Evolutionary conservation across 2,113 vertebrate genomes (phyloP).

Genomic region (Megaceryle maxima): DNA sequence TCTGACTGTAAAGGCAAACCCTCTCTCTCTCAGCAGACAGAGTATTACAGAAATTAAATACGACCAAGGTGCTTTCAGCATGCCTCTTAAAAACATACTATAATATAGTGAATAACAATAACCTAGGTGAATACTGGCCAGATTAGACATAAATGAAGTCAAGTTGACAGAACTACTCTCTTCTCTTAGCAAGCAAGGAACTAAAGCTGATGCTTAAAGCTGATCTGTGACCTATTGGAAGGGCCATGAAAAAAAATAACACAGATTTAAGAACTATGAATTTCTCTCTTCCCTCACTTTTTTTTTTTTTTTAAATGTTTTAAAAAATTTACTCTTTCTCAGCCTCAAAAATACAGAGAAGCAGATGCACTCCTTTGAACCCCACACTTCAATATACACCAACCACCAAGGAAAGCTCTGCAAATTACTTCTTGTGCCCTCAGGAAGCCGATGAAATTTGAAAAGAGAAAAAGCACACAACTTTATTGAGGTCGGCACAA

Average conservation of each 20-base stretch:
- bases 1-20: background rate
- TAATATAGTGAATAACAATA: background rate
- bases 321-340: background rate
- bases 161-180: background rate
- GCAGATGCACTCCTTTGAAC: background rate
- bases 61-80: background rate
- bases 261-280: background rate
- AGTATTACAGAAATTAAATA: background rate
- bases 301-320: background rate
- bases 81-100: background rate
- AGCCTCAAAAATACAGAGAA: background rate
- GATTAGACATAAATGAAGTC: background rate
- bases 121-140: background rate
- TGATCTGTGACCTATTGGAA: background rate
- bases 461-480: constrained; percentile 17
- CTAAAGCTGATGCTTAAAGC: background rate
- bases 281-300: background rate
- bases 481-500: constrained; percentile 62
- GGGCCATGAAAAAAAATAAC: background rate
- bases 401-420: background rate
- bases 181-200: background rate
- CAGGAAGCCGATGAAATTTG: background rate
- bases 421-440: background rate
- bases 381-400: background rate
- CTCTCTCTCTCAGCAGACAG: background rate